Percentiles rank a stretch among this genome's conserved stretches.
Conservation (phyloP, 2,888 invertebrate genomes). For the Neoascia interrupta region DNA sequence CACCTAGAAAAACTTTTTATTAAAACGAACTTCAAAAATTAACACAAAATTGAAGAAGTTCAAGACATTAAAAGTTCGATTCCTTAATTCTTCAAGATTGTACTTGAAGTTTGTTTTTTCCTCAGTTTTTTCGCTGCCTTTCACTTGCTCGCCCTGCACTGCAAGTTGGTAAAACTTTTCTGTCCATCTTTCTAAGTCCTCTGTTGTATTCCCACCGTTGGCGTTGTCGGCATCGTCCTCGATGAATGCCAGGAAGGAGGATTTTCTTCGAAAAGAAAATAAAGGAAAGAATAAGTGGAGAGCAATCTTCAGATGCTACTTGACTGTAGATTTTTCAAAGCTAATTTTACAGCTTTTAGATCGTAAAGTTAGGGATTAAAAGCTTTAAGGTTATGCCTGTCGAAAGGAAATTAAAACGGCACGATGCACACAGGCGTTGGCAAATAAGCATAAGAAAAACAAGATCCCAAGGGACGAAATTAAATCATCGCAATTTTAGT, state of each 20-base stretch:
- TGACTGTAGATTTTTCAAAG: constrained; percentile 63
- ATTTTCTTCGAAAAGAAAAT: constrained; percentile 23
- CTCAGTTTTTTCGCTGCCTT: constrained; percentile 14
- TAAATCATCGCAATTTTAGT: constrained; percentile 59
- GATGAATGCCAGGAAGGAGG: constrained; percentile 3
- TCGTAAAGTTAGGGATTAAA: constrained; percentile 66
- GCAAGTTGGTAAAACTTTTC: constrained; percentile 58
- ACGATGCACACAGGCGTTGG: constrained; percentile 28
- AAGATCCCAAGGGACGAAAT: constrained; percentile 50
- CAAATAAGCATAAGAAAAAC: constrained; percentile 29
- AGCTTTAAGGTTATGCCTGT: constrained; percentile 60
- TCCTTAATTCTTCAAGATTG: constrained; percentile 67
- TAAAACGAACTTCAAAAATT: constrained; percentile 68
- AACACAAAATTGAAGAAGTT: constrained; percentile 68
- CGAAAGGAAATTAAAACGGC: constrained; percentile 52
- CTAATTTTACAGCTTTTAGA: constrained; percentile 69
- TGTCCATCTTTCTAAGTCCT: constrained; percentile 65
- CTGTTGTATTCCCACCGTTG: too few relatives aligned
- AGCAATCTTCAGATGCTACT: constrained; percentile 63
- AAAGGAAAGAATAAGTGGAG: constrained; percentile 46
- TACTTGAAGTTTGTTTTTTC: constrained; percentile 59
- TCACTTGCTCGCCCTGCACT: constrained; percentile 24
- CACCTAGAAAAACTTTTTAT: constrained; percentile 60
- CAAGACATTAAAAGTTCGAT: constrained; percentile 67
- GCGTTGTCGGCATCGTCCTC: constrained; percentile 16